Base-by-base conservation (phyloP, 2,888 invertebrate species). In the Lasioglossum calceatum region DNA sequence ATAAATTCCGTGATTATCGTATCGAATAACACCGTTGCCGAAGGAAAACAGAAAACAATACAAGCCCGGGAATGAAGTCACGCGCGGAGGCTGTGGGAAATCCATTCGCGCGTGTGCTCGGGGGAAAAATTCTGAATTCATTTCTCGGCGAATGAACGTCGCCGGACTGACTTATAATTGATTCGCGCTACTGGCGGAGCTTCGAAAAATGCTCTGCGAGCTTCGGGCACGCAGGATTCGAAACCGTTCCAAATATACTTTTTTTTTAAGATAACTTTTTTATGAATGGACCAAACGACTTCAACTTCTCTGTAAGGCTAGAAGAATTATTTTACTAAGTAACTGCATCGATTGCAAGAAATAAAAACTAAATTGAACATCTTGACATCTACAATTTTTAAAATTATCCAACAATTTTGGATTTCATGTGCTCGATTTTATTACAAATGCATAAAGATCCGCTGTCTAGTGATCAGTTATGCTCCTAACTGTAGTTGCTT, bases 71-170 rank as follows among this genome's bases (percentile, higher is more conserved):
- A n/a, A 58, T 58, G 58, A 58, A 58, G 58, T 58, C 58, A 58
- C 58, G 58, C n/a, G 58, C 58, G 12, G n/a, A 58, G n/a, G n/a
- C n/a, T 12, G 58, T 58, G 58, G n/a, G n/a, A 58, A n/a, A 58
- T n/a, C 58, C 58, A n/a, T 12, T 58, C n/a, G 58, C 10, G 58
- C 58, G 58, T 58, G 58, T 58, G 58, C 58, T n/a, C n/a, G 58
- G 4, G 1, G 58, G n/a, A 58, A 12, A 58, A n/a, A 58, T 58
- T n/a, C 58, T n/a, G 58, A n/a, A 58, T 58, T 58, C n/a, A 58
- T 58, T n/a, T 58, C 58, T 58, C 67, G 39, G 67, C 39, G n/a
- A 67, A 67, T 36, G 32, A 72, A 64, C 47, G 67, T 70, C 64
- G 16, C 58, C n/a, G 58, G 10, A 1, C n/a, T n/a, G 58, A n/a